A percentile compares a stretch with the other conserved stretches of the same genome.
phyloP scores from a whole-genome alignment of 1,140 invertebrate genomes.

The Rhysida immarginata region DNA sequence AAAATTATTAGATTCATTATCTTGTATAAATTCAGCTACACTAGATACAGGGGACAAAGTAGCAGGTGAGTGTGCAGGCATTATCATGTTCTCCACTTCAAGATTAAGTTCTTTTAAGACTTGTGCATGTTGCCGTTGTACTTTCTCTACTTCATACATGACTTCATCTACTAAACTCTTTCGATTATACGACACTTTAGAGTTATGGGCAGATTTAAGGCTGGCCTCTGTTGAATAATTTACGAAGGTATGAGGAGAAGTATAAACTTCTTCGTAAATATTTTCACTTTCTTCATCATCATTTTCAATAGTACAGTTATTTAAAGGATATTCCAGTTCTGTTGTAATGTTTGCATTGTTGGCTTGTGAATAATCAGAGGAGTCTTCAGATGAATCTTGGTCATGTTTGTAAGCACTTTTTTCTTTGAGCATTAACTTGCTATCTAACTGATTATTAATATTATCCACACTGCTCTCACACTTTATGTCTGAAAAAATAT shows the following conservation, averaged over 20 bases:
- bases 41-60: too few species aligned
- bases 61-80: background rate
- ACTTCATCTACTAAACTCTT: conserved; percentile 20
- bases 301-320: background rate
- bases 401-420: too few species aligned
- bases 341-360: too few species aligned
- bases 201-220: background rate
- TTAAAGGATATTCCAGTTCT: background rate
- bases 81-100: conserved; percentile 63
- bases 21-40: too few species aligned
- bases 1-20: too few species aligned
- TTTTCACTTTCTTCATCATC: background rate
- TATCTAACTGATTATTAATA: too few species aligned
- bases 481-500: too few species aligned
- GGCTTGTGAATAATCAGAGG: too few species aligned
- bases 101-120: conserved; percentile 71
- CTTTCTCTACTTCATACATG: conserved; percentile 60
- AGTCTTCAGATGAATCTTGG: too few species aligned
- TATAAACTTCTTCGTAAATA: background rate
- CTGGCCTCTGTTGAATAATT: background rate
- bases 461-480: too few species aligned
- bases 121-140: conserved; percentile 56
- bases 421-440: too few species aligned
- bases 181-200: background rate
- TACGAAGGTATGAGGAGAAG: background rate